Base-by-base conservation (phyloP, 2,797 vertebrate genomes). In the Crypturellus tataupa region DNA sequence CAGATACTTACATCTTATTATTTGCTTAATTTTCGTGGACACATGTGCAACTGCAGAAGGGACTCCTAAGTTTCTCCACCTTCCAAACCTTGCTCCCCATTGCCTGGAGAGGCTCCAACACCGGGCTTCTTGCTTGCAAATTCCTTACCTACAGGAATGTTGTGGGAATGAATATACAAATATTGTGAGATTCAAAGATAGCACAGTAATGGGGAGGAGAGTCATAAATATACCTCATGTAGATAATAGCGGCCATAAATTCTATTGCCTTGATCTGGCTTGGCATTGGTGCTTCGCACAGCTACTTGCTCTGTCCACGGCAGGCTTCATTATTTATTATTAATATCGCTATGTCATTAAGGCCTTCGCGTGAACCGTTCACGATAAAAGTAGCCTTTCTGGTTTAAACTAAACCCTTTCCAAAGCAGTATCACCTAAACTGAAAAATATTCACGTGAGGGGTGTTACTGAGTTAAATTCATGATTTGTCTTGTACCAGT, bases 221-320 rank as follows among this genome's bases (percentile, higher is more conserved):
- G 79, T 39, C 70, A 55, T 95, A 96, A 95, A 95, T 93, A 93
- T 56, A 94, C 85, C 91, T 94, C 77, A 73, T 0, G 0, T 63
- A 87, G 92, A 95, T 95, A 97, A 95, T 87, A 94, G 56, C 0
- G 1, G 85, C 92, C 80, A 73, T 95, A 96, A 95, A 96, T 85
- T 88, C 87, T 95, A 47, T 53, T 94, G 80, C 91, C 91, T 91
- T 88, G 63, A 90, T 95, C 90, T 90, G 90, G 63, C 87, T 94
- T 94, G 93, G 94, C 79, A 90, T 56, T 0, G 0, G 82, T 0
- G 0, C 67, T 42, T 85, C 68, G 79, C 69, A 94, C 60, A 77
- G 58, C 76, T 82, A 68, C 69, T 68, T 64, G 42, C 73, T 80
- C 55, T 64, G 33, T 85, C 64, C 44, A 9, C 7, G 44, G 70